phyloP scores from a whole-genome alignment of 2,888 invertebrate genomes.

The Aphodius sticticus region DNA sequence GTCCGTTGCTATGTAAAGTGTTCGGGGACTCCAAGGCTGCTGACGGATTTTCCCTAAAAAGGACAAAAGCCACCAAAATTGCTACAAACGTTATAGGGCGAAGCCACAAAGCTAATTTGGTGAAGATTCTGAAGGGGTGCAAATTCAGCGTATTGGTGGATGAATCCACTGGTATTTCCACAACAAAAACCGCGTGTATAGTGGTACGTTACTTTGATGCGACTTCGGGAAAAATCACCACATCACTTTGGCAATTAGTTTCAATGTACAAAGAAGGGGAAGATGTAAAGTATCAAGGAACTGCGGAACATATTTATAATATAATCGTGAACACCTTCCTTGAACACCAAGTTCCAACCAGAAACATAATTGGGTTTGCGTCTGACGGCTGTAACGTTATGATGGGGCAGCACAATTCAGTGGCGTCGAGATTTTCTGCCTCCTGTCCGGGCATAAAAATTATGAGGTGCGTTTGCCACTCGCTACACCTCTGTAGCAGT shows the following conservation, averaged over 20 bases:
- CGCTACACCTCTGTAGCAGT: constrained; percentile 41
- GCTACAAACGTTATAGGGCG: background rate
- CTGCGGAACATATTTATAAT: constrained; percentile 13
- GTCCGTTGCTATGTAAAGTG: background rate
- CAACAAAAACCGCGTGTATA: constrained; percentile 43
- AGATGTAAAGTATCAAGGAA: background rate
- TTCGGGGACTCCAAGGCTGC: background rate
- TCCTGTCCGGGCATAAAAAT: constrained; percentile 48
- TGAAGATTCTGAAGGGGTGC: constrained; percentile 41
- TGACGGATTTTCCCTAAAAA: background rate
- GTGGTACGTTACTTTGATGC: background rate
- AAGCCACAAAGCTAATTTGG: constrained; percentile 26
- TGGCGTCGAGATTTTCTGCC: constrained; percentile 47
- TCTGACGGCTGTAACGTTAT: constrained; percentile 53
- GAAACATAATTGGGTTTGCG: constrained; percentile 53
- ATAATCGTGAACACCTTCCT: constrained; percentile 30
- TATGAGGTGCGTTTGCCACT: constrained; percentile 52
- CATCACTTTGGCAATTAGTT: background rate
- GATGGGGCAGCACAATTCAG: constrained; percentile 50
- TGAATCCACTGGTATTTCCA: constrained; percentile 48
- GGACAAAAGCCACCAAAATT: background rate
- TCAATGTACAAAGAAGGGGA: background rate
- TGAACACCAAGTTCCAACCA: constrained; percentile 42
- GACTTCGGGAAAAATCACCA: background rate
- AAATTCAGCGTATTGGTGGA: constrained; percentile 46